Evolutionary conservation across 2,113 vertebrate genomes (phyloP).

Genomic region (Glareola pratincola): DNA sequence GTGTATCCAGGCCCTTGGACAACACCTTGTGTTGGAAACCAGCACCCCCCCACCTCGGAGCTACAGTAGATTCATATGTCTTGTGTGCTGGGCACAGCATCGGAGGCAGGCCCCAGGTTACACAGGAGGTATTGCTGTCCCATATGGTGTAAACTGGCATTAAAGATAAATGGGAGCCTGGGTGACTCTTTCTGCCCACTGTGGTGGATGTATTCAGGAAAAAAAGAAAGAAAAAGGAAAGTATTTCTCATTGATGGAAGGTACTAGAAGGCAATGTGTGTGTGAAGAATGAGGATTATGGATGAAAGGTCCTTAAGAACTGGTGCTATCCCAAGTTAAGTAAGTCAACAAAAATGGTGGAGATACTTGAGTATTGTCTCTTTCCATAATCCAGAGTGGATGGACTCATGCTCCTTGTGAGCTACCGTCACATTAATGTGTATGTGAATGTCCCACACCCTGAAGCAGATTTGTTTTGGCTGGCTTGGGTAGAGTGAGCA

Average conservation of each 20-base stretch:
- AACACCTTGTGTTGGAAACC: not conserved
- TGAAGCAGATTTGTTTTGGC: not conserved
- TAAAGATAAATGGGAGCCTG: not conserved
- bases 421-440: not conserved
- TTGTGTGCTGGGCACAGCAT: not conserved
- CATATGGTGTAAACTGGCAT: not conserved
- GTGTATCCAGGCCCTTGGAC: not conserved
- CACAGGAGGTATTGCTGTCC: not conserved
- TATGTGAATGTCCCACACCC: too few species aligned
- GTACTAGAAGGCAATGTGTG: not conserved
- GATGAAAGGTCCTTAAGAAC: not conserved
- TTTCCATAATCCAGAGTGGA: not conserved
- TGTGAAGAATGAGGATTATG: not conserved
- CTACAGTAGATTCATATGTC: not conserved
- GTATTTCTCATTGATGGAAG: not conserved
- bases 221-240: not conserved
- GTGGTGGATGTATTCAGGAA: not conserved
- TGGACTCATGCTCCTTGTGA: not conserved
- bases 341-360: not conserved
- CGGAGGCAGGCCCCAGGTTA: not conserved
- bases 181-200: not conserved
- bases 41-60: rapidly evolving
- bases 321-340: not conserved
- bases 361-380: not conserved
- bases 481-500: not conserved